Evolutionary conservation across 2,888 invertebrate genomes (phyloP), one percentile per base, ranked within the genome.

Genomic region (Ecliptopera silaceata): DNA sequence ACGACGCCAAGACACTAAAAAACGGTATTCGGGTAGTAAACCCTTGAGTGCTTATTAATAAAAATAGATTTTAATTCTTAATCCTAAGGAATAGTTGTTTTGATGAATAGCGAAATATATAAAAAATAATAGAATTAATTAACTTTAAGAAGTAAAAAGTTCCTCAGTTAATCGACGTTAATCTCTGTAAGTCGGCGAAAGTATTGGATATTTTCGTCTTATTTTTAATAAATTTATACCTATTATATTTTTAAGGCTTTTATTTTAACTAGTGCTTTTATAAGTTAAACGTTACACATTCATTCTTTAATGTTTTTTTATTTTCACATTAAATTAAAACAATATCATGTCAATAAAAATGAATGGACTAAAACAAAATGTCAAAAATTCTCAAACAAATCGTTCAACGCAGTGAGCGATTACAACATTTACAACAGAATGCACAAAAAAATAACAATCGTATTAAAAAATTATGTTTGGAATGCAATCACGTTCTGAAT

Each of bases 401-500:
- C 47, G 20, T 34, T n/a, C 3, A 38, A 41, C 18, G 42, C 20
- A 31, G 39, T 26, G 38, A 54, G 51, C 52, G 32, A 39, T 50
- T 47, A 43, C 34, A 48, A 36, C 17, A 31, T 41, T 50, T 47
- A 46, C 34, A 48, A 36, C 13, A 34, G 47, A 56, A 63, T 47
- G 44, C 51, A 58, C 42, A 54, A 66, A 69, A 68, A 71, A 62
- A 50, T 64, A 52, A 44, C 45, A 61, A 64, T 59, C 49, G 57
- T 53, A 65, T 61, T 59, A 61, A 66, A 64, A 46, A 63, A 70
- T 71, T 29, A 71, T 68, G 66, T 63, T 61, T 67, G 67, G 72
- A 76, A 82, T 76, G 75, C 76, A 68, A 65, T 65, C 62, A 56
- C 71, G 68, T 72, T 66, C 67, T 70, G 64, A 76, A 79, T 77